A percentile compares a stretch with the other conserved stretches of the same genome.
Conservation (phyloP, 2,113 vertebrate species). For the Mirza zaza region DNA sequence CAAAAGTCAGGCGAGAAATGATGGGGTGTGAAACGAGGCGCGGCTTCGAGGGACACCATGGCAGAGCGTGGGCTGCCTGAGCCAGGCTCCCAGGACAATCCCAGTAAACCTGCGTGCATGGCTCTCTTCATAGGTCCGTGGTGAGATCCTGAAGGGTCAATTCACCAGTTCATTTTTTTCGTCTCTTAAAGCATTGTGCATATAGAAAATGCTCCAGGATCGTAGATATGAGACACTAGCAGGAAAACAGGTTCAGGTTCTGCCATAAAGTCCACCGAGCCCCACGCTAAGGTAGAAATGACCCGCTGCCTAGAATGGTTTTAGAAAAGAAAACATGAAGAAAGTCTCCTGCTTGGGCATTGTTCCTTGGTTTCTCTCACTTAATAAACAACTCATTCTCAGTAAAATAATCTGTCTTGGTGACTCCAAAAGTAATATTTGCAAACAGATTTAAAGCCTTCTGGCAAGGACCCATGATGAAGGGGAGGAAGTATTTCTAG, state of each 20-base stretch:
- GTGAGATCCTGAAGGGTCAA: not conserved
- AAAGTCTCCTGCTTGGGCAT: not conserved
- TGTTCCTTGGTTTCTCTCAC: not conserved
- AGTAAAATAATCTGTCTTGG: slow-evolving; percentile 1
- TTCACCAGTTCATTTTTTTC: not conserved
- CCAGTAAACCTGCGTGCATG: accelerated
- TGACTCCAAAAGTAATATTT: slow-evolving; percentile 8
- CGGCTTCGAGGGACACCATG: not conserved
- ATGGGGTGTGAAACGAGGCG: not conserved
- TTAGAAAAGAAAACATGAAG: not conserved
- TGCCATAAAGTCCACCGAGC: not conserved
- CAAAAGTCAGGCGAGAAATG: not conserved
- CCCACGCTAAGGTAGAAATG: not conserved
- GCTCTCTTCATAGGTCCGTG: not conserved
- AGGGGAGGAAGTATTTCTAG: not conserved
- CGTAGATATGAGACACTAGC: not conserved
- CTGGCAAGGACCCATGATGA: not conserved
- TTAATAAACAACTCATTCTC: not conserved
- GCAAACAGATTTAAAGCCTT: not conserved
- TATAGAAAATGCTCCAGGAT: not conserved
- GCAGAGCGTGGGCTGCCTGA: not conserved
- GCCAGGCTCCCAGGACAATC: not conserved
- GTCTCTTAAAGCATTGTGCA: not conserved
- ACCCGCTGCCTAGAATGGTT: not conserved
- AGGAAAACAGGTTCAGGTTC: not conserved